These are phyloP conservation scores for Strigamia maritima DNA, from an alignment of 2,888 invertebrate species.

Conservation along the genomic window DNA sequence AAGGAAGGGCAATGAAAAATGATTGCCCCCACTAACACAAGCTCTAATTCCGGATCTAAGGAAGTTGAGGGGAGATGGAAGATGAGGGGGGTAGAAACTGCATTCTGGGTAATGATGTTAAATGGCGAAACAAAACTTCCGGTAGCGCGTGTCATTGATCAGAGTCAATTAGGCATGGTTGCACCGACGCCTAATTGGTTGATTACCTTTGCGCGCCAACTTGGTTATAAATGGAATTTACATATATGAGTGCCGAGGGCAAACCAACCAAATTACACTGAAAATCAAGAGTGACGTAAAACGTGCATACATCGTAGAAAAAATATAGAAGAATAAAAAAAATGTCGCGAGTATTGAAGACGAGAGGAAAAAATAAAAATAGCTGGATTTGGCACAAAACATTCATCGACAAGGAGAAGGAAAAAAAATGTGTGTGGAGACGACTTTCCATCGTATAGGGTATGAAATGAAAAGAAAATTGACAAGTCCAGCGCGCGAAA, in stretches of 20 bases:
- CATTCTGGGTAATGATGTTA: conserved; percentile 13
- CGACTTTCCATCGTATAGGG: neutral
- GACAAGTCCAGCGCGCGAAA: neutral
- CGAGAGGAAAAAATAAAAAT: neutral
- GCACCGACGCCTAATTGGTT: conserved; percentile 22
- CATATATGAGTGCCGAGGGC: conserved; percentile 7
- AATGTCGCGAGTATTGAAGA: neutral
- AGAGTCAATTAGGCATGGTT: neutral
- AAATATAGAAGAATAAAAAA: neutral
- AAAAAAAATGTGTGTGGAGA: neutral
- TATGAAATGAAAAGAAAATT: neutral
- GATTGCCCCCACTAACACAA: neutral
- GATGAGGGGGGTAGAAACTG: neutral
- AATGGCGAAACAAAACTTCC: conserved; percentile 29
- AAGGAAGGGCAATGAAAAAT: neutral
- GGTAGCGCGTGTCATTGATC: conserved; percentile 21
- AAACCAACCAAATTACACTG: neutral
- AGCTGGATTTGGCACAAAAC: neutral
- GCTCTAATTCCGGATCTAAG: neutral
- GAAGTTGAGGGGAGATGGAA: neutral
- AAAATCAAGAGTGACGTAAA: conserved; percentile 8
- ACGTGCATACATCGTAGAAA: neutral
- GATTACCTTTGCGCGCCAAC: conserved; percentile 1
- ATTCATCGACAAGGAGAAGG: neutral
- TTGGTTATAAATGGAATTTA: conserved; percentile 17